A percentile compares a stretch with the other conserved stretches of the same genome.
Evolutionary conservation across 2,797 vertebrate species (phyloP).

Genomic region (Tympanoctomys barrerae): DNA sequence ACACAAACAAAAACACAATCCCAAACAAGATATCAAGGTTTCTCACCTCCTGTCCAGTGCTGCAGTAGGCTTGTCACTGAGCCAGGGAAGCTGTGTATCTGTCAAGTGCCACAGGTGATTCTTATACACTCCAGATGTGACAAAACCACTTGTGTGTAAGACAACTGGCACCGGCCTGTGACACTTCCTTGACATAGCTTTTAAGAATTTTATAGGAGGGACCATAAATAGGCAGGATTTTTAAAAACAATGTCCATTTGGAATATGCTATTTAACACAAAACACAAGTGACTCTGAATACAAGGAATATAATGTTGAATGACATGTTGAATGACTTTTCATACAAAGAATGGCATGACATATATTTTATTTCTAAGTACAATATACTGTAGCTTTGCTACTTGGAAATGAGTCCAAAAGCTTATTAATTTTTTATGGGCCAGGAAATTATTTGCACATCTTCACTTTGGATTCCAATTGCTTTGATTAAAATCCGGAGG

Average conservation of each 20-base stretch:
- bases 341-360: neutral
- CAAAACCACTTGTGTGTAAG: neutral
- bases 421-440: constrained; percentile 59
- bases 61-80: neutral
- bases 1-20: neutral
- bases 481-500: constrained; percentile 62
- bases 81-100: neutral
- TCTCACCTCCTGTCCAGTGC: neutral
- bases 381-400: neutral
- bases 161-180: neutral
- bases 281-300: neutral
- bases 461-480: constrained; percentile 54
- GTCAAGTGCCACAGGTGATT: neutral
- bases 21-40: neutral
- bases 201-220: neutral
- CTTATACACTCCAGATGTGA: neutral
- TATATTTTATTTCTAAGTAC: constrained; percentile 32
- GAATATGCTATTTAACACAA: neutral
- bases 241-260: neutral
- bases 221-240: neutral
- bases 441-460: constrained; percentile 60
- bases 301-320: neutral
- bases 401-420: neutral
- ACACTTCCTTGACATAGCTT: neutral
- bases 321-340: constrained; percentile 5